Base-by-base conservation (phyloP, 2,113 vertebrate genomes). In the Channa argus region DNA sequence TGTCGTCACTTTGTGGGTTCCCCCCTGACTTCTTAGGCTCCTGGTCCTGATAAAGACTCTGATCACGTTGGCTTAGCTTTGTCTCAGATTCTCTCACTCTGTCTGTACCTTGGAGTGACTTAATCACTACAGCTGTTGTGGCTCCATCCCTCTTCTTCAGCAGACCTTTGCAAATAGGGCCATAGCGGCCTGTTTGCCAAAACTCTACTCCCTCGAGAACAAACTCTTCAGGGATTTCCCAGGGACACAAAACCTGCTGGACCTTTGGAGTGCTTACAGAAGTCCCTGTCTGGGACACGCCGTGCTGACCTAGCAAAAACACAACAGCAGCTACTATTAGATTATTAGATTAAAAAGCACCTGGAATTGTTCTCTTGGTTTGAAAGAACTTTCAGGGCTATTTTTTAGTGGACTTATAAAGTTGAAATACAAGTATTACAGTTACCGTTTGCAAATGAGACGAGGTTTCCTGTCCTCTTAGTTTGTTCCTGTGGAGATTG, bases 171-270 rank as follows among this genome's bases (percentile, higher is more conserved):
- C 88, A 93, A 73, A 90, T 80, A 8, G 88, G 82, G 6, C 93
- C 91, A 45, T 89, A 89, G 34, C 63, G 71, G n/a, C 93, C 91
- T 0, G 62, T 83, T 72, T 91, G 85, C 77, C 90, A 86, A 56
- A 85, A 77, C 83, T 90, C 67, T 5, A 93, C 64, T 12, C 73
- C 89, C 58, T 89, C 84, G 41, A 94, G 73, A 5, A 46, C 62
- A 49, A 66, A 90, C 36, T 86, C 88, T 10, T 68, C n/a, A 5
- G 88, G 84, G 34, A 93, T 77, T 56, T 93, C 88, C 90, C 91
- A 93, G 8, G 60, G 53, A 59, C 12, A 4, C 67, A 92, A 51
- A 39, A 69, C 58, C 56, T 71, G 63, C 38, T 55, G 79, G 39
- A 71, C 53, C 54, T 68, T 75, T 8, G 34, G 43, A 60, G 52